Base-by-base conservation (phyloP, 2,888 invertebrate genomes). In the Elmis aenea region DNA sequence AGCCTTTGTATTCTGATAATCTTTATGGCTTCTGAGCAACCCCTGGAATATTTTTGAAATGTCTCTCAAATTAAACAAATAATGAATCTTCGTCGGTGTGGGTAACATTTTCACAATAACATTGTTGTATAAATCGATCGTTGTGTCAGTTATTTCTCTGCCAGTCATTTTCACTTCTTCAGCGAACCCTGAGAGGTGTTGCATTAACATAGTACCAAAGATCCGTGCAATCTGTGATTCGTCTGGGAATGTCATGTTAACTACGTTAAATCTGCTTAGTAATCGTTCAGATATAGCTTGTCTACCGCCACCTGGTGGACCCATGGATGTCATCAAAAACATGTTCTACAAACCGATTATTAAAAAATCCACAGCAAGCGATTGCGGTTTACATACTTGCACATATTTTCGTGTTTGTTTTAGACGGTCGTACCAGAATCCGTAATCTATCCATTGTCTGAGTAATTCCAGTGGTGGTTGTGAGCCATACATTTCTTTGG, bases 21-120 rank as follows among this genome's bases (percentile, higher is more conserved):
- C 85, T 39, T 79, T 81, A 62, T 84, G 79, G 45, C 85, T 80
- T 42, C 89, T 72, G 10, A 93, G 64, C 9, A 93, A 62, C 3
- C 91, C 91, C 75, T 91, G 83, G 53, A 81, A 82, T 21, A 91
- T 81, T 71, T 81, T 87, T 1, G 90, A 90, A 48, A 93, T 89
- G 57, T 92, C 92, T 48, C 91, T 70, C 54, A 93, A 67, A 65
- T 91, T 92, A 69, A 92, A 93, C 20, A 91, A 69, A 55, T 93
- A 93, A 67, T 93, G 92, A 62, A 86, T 88, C 65, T 91, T 93
- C 40, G 82, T 76, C 0, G 92, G 92, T 0, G 91, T 92, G 0
- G 93, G 92, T 23, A 92, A 67, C 71, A 93, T 80, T 58, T 82
- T 85, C 0, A 63, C 67, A 1, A 76, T 75, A 0, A 90, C 83